Evolutionary conservation across 1,140 invertebrate species (phyloP), one percentile per base, ranked within the genome.

Genomic region (Polyergus mexicanus): DNA sequence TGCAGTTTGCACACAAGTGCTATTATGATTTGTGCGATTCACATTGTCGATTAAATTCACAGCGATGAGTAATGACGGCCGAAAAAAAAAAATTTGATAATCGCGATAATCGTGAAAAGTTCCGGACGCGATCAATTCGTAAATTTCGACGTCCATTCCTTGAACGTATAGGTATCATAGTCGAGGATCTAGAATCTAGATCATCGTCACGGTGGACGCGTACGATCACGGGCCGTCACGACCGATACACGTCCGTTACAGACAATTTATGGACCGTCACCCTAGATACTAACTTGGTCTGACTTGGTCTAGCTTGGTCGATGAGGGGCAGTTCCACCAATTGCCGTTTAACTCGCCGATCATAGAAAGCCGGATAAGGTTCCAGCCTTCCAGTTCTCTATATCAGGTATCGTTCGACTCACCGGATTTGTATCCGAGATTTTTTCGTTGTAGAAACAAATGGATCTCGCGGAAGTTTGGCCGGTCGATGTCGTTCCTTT

Each of bases 391-490:
- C 71, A 92, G 87, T 92, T 95, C 93, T 91, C 88, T 93, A 90
- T 94, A 95, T 95, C 94, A 95, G 68, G 94, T 94, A 86, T 94
- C 93, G 81, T 93, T 94, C 47, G 91, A 88, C 25, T 93, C 91
- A 35, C 89, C 90, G 16, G 97, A 97, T 90, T 97, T 97, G 94
- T 97, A 98, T 54, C 98, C 98, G 87, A 98, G 96, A 93, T 98
- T 98, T 95, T 99, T 98, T 87, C 98, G 96, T 92, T 98, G 98
- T 60, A 99, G 96, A 95, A 98, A 99, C 92, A 98, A 96, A 93
- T 98, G 98, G 84, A 99, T 98, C 95, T 99, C 98, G 83, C 97
- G 96, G 95, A 99, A 99, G 84, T 97, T 97, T 22, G 98, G 98
- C n/a, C 98, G 96, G 92, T 97, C 97, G 7, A 96, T 94, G 68